Base-by-base conservation (phyloP, 2,797 vertebrate species). In the Oceanodroma leucorhoa region DNA sequence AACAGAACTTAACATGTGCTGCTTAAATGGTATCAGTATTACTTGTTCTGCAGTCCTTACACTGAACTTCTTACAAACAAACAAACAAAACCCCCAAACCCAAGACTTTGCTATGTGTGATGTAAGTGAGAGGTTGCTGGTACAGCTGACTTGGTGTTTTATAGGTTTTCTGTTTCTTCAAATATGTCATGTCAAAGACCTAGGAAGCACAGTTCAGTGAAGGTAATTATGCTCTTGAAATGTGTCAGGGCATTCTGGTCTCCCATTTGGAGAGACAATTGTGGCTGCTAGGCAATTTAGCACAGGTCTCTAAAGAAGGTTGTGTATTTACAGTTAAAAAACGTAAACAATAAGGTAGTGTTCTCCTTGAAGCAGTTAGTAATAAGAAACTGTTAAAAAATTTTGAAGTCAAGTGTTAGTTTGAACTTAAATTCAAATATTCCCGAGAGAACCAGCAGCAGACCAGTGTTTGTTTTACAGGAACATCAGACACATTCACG, bases 401-500 rank as follows among this genome's bases (percentile, higher is more conserved):
- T 17, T 26, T 61, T 75, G 0, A 69, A 40, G 30, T 77, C 7
- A 36, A 26, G 5, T 67, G 7, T 88, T 76, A 82, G 1, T 30
- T 84, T 7, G 6, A 93, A 60, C 21, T 83, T 61, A 27, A 58
- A 41, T 79, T 83, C 19, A 60, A 7, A 21, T 71, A 65, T 60
- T 85, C 19, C 30, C 4, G 6, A 51, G n/a, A 46, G 24, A 92
- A 36, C 24, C 43, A 84, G 40, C 15, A 77, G 27, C 36, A 55
- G 34, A 30, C 17, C 41, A 69, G 23, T 82, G 76, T 77, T 91
- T 93, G 38, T 95, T 75, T 90, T 75, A 7, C 97, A 99, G 99
- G 98, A 8, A 93, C 95, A 2, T 96, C 97, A 16, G 97, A 98
- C 83, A 98, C 96, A 2, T 99, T 99, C 84, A 98, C 94, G 30